Evolutionary conservation across 2,797 vertebrate genomes (phyloP).

Genomic region (Amazona ochrocephala): DNA sequence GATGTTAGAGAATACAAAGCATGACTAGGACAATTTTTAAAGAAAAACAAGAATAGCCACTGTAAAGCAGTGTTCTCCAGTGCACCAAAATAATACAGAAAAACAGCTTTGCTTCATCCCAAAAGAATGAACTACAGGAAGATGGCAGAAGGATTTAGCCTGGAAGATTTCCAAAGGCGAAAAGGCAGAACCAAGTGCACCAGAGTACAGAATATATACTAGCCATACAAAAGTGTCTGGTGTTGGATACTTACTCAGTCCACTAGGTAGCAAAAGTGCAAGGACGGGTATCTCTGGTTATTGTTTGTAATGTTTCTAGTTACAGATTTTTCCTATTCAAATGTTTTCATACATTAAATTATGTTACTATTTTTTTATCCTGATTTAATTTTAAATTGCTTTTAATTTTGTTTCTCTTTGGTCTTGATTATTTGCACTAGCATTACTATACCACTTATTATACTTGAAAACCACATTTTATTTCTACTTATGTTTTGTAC

Average conservation of each 20-base stretch:
- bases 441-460: background rate
- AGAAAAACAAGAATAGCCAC: background rate
- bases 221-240: background rate
- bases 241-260: background rate
- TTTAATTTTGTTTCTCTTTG: background rate
- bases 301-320: background rate
- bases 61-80: background rate
- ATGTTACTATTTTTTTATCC: background rate
- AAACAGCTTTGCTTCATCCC: background rate
- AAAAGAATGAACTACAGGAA: background rate
- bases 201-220: background rate
- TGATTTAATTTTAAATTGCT: background rate
- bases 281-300: background rate
- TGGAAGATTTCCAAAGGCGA: background rate
- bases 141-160: background rate
- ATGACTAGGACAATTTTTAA: background rate
- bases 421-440: background rate
- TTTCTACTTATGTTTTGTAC: background rate
- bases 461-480: background rate
- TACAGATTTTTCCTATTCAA: background rate
- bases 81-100: background rate
- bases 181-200: background rate
- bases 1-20: background rate
- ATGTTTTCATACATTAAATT: background rate
- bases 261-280: background rate